A percentile compares a stretch with the other conserved stretches of the same genome.
phyloP scores from a whole-genome alignment of 1,140 invertebrate genomes.

The Trachelipus rathkii region DNA sequence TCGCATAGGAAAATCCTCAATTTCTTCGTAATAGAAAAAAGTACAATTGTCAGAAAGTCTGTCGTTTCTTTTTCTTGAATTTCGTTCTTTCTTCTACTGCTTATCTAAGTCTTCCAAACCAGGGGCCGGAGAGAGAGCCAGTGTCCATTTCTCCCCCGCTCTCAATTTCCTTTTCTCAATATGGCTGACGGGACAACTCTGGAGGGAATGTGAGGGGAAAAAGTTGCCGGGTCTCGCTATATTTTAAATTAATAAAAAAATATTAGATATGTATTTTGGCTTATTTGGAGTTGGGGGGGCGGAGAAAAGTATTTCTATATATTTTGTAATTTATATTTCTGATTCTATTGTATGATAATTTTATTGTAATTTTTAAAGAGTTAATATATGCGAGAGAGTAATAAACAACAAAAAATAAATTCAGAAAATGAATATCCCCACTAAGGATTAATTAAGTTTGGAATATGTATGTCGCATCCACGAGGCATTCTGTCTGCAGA shows the following conservation, averaged over 20 bases:
- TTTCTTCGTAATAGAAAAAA: constrained; percentile 8
- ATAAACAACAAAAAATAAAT: neutral
- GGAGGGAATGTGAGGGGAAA: neutral
- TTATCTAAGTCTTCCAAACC: constrained; percentile 4
- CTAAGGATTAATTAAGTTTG: constrained; percentile 8
- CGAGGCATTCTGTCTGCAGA: constrained; percentile 2
- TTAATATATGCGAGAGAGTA: neutral
- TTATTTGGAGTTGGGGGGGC: neutral
- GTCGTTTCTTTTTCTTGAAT: neutral
- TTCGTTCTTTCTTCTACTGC: neutral
- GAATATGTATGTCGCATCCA: constrained; percentile 9
- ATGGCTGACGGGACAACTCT: constrained; percentile 8
- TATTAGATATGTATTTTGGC: neutral
- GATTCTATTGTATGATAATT: neutral
- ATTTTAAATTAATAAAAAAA: constrained; percentile 13
- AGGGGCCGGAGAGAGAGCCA: neutral
- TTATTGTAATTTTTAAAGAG: neutral
- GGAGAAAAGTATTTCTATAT: neutral
- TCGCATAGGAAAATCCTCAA: neutral
- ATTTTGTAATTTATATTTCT: neutral
- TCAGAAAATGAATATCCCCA: neutral
- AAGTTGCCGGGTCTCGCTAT: neutral
- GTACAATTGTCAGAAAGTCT: neutral
- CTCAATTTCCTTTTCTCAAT: neutral
- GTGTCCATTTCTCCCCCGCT: neutral